Evolutionary conservation across 1,140 invertebrate genomes (phyloP).

Genomic region (Pomacea maculata): DNA sequence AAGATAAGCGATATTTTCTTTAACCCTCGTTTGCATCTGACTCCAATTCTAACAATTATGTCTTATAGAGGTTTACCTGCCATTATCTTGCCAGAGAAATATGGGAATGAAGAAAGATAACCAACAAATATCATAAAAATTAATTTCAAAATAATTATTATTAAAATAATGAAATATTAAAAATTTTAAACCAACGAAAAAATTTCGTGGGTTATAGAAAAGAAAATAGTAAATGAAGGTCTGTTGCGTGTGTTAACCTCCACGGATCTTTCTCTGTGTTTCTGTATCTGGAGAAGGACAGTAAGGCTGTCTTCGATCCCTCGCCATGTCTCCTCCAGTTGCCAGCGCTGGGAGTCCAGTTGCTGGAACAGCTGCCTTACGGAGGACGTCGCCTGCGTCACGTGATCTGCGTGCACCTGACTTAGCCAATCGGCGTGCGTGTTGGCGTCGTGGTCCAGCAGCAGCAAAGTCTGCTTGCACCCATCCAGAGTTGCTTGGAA

Average conservation of each 20-base stretch:
- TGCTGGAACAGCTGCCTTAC: conserved; percentile 18
- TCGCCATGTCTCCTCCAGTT: conserved; percentile 28
- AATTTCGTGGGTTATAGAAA: neutral
- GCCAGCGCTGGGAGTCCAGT: conserved; percentile 13
- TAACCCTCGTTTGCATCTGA: neutral
- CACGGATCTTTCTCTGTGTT: conserved; percentile 30
- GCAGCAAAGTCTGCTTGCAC: conserved; percentile 36
- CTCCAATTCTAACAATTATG: no score
- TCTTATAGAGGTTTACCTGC: no score
- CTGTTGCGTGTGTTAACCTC: conserved; percentile 19
- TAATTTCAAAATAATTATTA: neutral
- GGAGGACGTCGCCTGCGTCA: conserved; percentile 4
- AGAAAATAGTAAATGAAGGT: neutral
- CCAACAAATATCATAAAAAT: neutral
- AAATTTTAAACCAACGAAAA: neutral
- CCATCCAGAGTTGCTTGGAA: conserved; percentile 20
- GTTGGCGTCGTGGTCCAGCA: conserved; percentile 25
- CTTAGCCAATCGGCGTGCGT: conserved; percentile 3
- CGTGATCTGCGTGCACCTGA: conserved; percentile 16
- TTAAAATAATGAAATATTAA: neutral
- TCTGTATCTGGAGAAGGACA: conserved; percentile 24
- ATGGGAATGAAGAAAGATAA: neutral
- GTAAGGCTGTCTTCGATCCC: conserved; percentile 24
- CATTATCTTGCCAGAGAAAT: neutral
- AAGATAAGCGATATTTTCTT: neutral